Conservation (phyloP, 1,140 invertebrate species). For the Leguminivora glycinivorella region DNA sequence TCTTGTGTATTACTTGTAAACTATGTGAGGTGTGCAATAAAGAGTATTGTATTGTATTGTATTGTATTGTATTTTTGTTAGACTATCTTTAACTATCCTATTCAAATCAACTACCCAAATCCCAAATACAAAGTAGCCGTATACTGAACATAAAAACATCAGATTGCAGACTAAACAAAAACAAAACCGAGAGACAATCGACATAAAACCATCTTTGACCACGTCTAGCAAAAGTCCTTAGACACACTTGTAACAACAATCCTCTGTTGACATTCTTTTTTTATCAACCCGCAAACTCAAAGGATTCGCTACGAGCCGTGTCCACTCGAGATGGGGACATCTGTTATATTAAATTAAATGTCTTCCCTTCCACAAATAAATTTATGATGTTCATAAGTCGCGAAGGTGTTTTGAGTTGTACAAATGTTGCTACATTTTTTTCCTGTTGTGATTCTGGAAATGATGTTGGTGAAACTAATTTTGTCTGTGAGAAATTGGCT, state of each 20-base stretch:
- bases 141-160: not conserved
- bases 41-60: no score
- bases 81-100: no score
- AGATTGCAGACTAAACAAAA: not conserved
- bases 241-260: constrained; percentile 68
- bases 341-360: constrained; percentile 56
- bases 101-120: not conserved
- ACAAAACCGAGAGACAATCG: not conserved
- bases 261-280: constrained; percentile 69
- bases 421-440: constrained; percentile 12
- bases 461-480: not conserved
- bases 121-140: not conserved
- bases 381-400: constrained; percentile 34
- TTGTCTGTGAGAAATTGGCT: not conserved
- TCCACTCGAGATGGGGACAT: constrained; percentile 55
- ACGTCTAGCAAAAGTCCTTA: not conserved
- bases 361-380: constrained; percentile 42
- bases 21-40: no score
- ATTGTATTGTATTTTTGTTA: no score
- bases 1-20: no score
- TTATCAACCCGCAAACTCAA: constrained; percentile 57
- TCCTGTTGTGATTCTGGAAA: not conserved
- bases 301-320: constrained; percentile 58
- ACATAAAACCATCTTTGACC: not conserved
- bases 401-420: constrained; percentile 26